phyloP scores from a whole-genome alignment of 92 coral and sea anemone genomes.

The Palythoa heliodiscus region DNA sequence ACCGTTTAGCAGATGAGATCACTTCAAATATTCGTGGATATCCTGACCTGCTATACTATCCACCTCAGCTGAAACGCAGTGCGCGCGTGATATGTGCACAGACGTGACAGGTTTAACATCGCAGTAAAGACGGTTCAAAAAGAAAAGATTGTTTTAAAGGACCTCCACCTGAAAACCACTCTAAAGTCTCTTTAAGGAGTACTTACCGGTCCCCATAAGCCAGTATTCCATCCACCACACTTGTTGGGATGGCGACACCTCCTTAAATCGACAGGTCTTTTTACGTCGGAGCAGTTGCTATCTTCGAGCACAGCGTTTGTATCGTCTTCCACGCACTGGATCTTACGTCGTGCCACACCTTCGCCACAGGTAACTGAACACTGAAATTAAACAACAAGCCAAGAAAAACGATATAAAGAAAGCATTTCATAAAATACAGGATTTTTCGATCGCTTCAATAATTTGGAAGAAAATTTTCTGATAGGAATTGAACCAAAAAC shows the following conservation, averaged over 20 bases:
- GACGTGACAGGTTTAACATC: too few species aligned
- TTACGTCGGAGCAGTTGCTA: constrained; percentile 21
- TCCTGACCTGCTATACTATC: too few species aligned
- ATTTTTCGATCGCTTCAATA: background rate
- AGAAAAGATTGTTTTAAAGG: too few species aligned
- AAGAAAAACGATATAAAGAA: background rate
- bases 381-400: background rate
- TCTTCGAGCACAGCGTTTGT: constrained; percentile 23
- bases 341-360: constrained; percentile 19
- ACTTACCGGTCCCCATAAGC: constrained; percentile 28
- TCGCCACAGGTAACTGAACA: constrained; percentile 43
- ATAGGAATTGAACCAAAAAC: too few species aligned
- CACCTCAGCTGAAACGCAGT: too few species aligned
- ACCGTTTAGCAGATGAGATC: too few species aligned
- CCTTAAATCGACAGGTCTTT: background rate
- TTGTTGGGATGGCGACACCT: constrained; percentile 23
- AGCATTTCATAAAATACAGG: background rate
- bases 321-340: constrained; percentile 34
- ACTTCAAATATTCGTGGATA: too few species aligned
- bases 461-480: too few species aligned
- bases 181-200: background rate
- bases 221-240: constrained; percentile 35
- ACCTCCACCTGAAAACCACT: background rate
- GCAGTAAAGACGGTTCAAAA: too few species aligned
- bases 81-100: too few species aligned